Percentiles rank a stretch among this genome's conserved stretches.
These are phyloP conservation scores for Lophius piscatorius DNA, from an alignment of 2,113 vertebrate genomes.

Conservation along the genomic window DNA sequence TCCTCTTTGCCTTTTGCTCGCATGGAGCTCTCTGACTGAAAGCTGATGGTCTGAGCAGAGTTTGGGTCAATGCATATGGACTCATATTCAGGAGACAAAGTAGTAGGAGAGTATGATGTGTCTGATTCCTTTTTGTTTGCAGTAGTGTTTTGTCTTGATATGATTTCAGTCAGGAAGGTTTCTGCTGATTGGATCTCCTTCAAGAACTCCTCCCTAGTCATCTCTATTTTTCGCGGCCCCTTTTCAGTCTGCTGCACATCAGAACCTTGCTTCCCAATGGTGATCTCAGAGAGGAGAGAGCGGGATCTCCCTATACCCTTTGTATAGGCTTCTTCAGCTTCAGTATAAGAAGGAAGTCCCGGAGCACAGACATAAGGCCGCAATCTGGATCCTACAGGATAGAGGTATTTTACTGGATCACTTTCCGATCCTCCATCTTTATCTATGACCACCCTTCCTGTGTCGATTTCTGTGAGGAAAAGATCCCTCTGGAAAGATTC, in stretches of 20 bases:
- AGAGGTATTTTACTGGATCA: conserved; percentile 75
- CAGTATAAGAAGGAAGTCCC: conserved; percentile 64
- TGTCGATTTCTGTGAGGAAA: conserved; percentile 83
- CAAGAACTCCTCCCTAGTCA: conserved; percentile 80
- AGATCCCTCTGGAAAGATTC: conserved; percentile 76
- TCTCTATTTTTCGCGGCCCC: conserved; percentile 62
- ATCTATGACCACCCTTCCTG: conserved; percentile 64
- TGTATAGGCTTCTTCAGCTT: conserved; percentile 74
- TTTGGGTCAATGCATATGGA: conserved; percentile 80
- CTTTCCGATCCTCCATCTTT: conserved; percentile 55
- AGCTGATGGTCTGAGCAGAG: conserved; percentile 76
- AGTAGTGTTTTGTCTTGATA: conserved; percentile 75
- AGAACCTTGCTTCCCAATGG: conserved; percentile 48
- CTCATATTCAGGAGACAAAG: conserved; percentile 81
- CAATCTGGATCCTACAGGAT: conserved; percentile 71
- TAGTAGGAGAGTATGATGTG: conserved; percentile 59
- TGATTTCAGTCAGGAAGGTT: conserved; percentile 83
- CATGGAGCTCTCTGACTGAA: conserved; percentile 74
- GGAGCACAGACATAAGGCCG: conserved; percentile 62
- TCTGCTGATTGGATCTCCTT: conserved; percentile 83
- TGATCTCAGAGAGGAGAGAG: conserved; percentile 75
- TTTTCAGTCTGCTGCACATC: conserved; percentile 41
- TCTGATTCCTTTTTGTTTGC: conserved; percentile 61
- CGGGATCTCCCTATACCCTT: conserved; percentile 75
- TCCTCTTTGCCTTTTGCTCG: conserved; percentile 69